Evolutionary conservation across 1,140 invertebrate species (phyloP), one percentile per base, ranked within the genome.

Genomic region (Pogonus chalceus): DNA sequence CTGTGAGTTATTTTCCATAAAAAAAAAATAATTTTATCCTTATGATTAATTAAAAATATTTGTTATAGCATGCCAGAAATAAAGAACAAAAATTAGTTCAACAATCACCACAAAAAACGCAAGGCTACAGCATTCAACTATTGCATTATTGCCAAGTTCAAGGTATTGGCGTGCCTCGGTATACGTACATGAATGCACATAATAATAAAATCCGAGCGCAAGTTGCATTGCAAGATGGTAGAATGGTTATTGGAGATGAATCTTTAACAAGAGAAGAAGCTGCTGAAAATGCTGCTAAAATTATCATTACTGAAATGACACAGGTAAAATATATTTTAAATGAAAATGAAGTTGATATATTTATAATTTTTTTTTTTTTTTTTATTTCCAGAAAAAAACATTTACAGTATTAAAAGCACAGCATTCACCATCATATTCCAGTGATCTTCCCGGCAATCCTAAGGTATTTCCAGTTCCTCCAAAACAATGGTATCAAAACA

Each of bases 281-380:
- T 7, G 65, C 67, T 23, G 74, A 75, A 56, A 72, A 56, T 54
- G 72, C 65, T 2, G 73, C 75, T 0, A 63, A 66, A 43, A 65
- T 67, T 51, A 68, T 68, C 2, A 69, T 68, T 1, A 18, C 16
- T 31, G 49, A 49, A 12, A 9, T 7, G 16, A 7, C 7, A 7
- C 12, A 21, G 26, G 22, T 4, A 57, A 9, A 55, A 58, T 31
- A 51, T 65, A 10, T 50, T 57, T 21, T 54, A 58, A 52, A n/a
- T n/a, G n/a, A n/a, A n/a, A n/a, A n/a, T n/a, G 58, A 52, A 23
- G 58, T 60, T 53, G 56, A 39, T 24, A 14, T 35, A 16, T 31
- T 24, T 4, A 47, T 53, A 53, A 53, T 49, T 9, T 37, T 20
- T 21, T 12, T 24, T 23, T 10, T 51, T 26, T 48, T 10, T 57